phyloP scores from a whole-genome alignment of 2,888 invertebrate genomes.

The Drosophila merina region DNA sequence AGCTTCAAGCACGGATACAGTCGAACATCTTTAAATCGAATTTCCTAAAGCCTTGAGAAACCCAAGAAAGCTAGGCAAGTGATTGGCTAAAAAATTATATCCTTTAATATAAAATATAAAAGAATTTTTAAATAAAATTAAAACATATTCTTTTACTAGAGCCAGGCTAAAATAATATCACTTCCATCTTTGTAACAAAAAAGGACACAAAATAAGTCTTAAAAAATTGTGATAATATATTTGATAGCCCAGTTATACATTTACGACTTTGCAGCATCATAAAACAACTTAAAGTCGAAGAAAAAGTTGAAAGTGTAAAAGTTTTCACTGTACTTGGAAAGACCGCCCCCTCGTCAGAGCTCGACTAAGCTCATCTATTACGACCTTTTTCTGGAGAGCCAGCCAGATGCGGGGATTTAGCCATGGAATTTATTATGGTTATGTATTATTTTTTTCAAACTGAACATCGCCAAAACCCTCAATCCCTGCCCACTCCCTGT shows the following conservation, averaged over 20 bases:
- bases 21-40: background rate
- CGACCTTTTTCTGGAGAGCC: conserved; percentile 72
- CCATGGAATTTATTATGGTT: conserved; percentile 77
- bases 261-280: background rate
- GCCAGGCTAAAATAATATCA: background rate
- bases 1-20: conserved; percentile 3
- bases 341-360: conserved; percentile 1
- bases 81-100: background rate
- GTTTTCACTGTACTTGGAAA: conserved; percentile 13
- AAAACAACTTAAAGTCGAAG: background rate
- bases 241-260: background rate
- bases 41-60: background rate
- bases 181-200: background rate
- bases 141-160: background rate
- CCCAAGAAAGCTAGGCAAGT: background rate
- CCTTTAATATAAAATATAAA: background rate
- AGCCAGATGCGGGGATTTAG: conserved; percentile 70
- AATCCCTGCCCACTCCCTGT: conserved; percentile 7
- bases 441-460: conserved; percentile 72
- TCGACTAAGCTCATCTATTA: conserved; percentile 73
- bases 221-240: background rate
- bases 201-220: background rate
- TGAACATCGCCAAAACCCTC: conserved; percentile 33
- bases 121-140: background rate
- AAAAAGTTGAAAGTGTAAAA: background rate